A percentile compares a stretch with the other conserved stretches of the same genome.
Conservation (phyloP, 2,797 vertebrate species). For the Poeciliopsis gracilis region DNA sequence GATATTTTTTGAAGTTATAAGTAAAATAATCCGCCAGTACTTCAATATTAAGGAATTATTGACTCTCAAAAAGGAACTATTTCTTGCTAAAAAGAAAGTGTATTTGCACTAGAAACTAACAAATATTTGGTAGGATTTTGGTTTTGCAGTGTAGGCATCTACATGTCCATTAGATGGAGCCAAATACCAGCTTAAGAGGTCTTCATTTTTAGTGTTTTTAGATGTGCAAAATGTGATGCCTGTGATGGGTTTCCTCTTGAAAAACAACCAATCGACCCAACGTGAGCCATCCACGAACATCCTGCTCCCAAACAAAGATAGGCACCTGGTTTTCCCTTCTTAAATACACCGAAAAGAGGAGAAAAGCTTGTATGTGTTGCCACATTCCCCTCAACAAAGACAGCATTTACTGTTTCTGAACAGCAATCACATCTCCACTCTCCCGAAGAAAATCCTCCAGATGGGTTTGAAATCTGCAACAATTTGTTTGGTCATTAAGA, state of each 20-base stretch:
- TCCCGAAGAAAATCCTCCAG: conserved; percentile 75
- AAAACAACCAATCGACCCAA: neutral
- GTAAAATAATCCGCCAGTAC: too few species aligned
- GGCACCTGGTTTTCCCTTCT: conserved; percentile 15
- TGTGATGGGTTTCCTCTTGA: neutral
- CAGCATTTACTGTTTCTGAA: conserved; percentile 61
- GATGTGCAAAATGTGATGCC: neutral
- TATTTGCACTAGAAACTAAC: too few species aligned
- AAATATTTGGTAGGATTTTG: too few species aligned
- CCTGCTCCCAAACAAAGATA: neutral
- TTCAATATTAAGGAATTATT: too few species aligned
- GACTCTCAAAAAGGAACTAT: too few species aligned
- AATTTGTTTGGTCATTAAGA: conserved; percentile 82
- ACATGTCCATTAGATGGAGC: conserved; percentile 67
- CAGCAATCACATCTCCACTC: conserved; percentile 71
- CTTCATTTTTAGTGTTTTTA: rapidly evolving
- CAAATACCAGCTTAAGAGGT: conserved; percentile 48
- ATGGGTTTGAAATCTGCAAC: conserved; percentile 80
- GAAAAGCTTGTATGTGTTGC: neutral
- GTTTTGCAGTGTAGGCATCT: conserved; percentile 3
- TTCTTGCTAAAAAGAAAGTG: too few species aligned
- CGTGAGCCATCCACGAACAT: neutral
- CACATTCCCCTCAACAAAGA: conserved; percentile 40
- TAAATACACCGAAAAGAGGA: conserved; percentile 10
- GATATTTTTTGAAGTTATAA: too few species aligned